Evolutionary conservation across 2,888 invertebrate species (phyloP), one percentile per base, ranked within the genome.

Genomic region (Drosophila incognita): DNA sequence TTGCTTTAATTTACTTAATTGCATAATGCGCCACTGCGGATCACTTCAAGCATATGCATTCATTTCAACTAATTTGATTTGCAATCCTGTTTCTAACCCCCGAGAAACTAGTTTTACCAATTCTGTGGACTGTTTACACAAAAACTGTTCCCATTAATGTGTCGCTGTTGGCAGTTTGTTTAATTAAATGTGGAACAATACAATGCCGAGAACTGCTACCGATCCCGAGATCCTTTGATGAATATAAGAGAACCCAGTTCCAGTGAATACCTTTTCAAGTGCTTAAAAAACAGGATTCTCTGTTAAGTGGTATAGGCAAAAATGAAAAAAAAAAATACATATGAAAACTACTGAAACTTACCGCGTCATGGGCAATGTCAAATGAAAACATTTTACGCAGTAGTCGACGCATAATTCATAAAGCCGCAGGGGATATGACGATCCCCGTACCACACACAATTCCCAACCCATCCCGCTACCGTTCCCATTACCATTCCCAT

Each of bases 171-270:
- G 79, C 85, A 82, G 83, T 87, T 83, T 87, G 82, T 82, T 85
- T 82, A 83, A 84, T 87, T 82, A 83, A 83, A 83, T 84, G 68
- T 70, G 72, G 69, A 82, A 83, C 84, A 83, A 81, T 69, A 78
- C 56, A 68, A 74, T 27, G 52, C 40, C 15, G 11, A 33, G 54
- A 49, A 36, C 31, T 40, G 46, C 56, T 40, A 33, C 33, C 54
- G 57, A 73, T 69, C 61, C 57, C 33, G 31, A 76, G 70, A 53
- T 78, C 76, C 82, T 84, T 84, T 35, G 49, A 48, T 59, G 71
- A 69, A 68, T 75, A 66, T 40, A 64, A 38, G 29, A 31, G 33
- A 38, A 31, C 66, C 63, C 61, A 57, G 54, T 74, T 79, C 68
- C 71, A 78, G 15, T 59, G 84, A 81, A 87, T 81, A 79, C 79